Conservation (phyloP, 2,888 invertebrate species). For the Teleiodes luculella region DNA sequence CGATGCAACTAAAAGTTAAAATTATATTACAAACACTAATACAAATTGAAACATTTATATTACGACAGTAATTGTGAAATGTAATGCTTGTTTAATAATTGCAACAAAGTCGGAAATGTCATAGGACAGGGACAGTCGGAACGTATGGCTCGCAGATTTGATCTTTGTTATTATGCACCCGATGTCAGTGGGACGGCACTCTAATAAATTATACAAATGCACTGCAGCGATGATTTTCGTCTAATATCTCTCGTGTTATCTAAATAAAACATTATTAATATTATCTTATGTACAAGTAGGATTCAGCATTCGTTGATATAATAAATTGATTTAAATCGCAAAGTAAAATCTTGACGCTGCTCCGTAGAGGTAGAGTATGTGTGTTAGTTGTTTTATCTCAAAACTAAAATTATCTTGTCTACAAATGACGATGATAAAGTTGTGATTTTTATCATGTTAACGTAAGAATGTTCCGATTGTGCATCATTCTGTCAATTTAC, state of each 20-base stretch:
- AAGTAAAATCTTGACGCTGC: background rate
- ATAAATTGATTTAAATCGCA: conserved; percentile 1
- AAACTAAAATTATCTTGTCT: background rate
- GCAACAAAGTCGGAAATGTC: conserved; percentile 5
- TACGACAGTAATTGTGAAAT: conserved; percentile 1
- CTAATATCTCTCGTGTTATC: conserved; percentile 1
- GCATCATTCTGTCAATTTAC: background rate
- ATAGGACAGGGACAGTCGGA: background rate
- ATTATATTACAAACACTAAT: background rate
- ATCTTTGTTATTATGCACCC: background rate
- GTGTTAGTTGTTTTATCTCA: background rate
- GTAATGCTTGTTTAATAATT: background rate
- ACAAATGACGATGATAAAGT: too few relatives aligned
- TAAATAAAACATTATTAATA: conserved; percentile 5
- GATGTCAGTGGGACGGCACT: conserved; percentile 10
- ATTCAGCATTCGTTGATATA: background rate
- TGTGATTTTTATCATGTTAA: background rate
- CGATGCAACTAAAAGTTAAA: too few relatives aligned
- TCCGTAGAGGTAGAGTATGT: background rate
- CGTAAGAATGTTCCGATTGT: background rate
- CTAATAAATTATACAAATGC: conserved; percentile 10
- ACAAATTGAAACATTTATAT: background rate
- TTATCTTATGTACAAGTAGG: conserved; percentile 7
- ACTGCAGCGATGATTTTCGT: background rate
- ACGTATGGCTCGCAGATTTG: background rate